Evolutionary conservation across 2,113 vertebrate genomes (phyloP).

Genomic region (Myiagra hebetior): DNA sequence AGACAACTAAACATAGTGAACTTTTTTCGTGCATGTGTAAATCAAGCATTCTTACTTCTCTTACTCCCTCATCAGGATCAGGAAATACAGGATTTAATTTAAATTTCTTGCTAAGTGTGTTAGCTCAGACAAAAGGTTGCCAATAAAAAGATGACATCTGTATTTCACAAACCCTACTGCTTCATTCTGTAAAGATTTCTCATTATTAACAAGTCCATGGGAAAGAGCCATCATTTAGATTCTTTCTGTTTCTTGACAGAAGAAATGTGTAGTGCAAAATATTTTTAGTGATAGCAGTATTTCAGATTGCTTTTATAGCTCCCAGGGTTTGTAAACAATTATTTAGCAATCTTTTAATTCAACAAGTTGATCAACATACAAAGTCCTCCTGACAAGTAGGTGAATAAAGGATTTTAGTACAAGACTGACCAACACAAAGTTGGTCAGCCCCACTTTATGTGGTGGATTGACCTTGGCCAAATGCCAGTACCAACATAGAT

Average conservation of each 20-base stretch:
- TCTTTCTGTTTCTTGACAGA: neutral
- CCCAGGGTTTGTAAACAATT: neutral
- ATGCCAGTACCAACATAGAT: neutral
- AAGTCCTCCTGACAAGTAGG: neutral
- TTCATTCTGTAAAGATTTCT: neutral
- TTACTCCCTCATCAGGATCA: neutral
- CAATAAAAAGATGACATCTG: neutral
- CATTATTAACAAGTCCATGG: neutral
- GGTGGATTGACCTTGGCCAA: neutral
- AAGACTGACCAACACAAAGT: neutral
- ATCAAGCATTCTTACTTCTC: neutral
- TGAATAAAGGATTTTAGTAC: neutral
- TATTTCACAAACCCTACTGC: neutral
- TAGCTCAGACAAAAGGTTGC: neutral
- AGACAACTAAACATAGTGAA: neutral
- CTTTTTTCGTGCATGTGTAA: neutral
- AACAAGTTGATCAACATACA: neutral
- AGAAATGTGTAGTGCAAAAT: neutral
- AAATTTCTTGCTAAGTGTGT: neutral
- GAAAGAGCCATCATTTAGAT: neutral
- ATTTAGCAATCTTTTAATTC: neutral
- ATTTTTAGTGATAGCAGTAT: neutral
- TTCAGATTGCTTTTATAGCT: neutral
- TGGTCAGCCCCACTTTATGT: neutral
- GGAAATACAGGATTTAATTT: neutral